Evolutionary conservation across 2,888 invertebrate genomes (phyloP).

Genomic region (Parasteatoda lunata): DNA sequence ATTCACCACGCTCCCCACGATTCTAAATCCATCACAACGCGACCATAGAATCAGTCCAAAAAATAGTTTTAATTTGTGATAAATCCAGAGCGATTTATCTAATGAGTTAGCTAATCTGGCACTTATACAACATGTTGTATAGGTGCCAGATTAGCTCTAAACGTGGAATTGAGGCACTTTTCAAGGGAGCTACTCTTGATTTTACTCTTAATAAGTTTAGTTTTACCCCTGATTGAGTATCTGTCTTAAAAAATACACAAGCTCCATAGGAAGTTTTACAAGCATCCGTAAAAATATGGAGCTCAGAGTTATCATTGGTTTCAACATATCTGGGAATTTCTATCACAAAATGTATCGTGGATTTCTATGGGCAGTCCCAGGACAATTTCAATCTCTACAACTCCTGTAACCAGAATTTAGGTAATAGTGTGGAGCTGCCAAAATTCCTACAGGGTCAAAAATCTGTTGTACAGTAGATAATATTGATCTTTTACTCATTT

Average conservation of each 20-base stretch:
- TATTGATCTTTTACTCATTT: no score
- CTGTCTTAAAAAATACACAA: background rate
- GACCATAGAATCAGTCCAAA: no score
- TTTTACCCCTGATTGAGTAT: background rate
- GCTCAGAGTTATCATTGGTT: background rate
- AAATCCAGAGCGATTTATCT: conserved; percentile 16
- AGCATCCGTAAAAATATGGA: conserved; percentile 1
- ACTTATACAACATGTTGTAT: background rate
- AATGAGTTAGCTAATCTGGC: conserved; percentile 10
- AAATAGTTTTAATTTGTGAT: no score
- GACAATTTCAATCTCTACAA: background rate
- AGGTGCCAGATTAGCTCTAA: conserved; percentile 23
- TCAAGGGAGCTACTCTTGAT: conserved; percentile 9
- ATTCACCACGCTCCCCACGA: background rate
- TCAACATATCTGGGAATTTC: background rate
- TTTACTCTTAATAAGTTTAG: background rate
- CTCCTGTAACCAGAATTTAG: background rate
- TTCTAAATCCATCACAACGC: no score
- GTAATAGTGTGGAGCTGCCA: background rate
- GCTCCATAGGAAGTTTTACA: no score
- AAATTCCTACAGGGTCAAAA: conserved; percentile 11
- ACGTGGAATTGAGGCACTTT: background rate
- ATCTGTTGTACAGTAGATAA: background rate
- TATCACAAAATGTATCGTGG: background rate
- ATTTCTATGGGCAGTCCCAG: background rate